Evolutionary conservation across 2,888 invertebrate species (phyloP).

Genomic region (Nebria salina): DNA sequence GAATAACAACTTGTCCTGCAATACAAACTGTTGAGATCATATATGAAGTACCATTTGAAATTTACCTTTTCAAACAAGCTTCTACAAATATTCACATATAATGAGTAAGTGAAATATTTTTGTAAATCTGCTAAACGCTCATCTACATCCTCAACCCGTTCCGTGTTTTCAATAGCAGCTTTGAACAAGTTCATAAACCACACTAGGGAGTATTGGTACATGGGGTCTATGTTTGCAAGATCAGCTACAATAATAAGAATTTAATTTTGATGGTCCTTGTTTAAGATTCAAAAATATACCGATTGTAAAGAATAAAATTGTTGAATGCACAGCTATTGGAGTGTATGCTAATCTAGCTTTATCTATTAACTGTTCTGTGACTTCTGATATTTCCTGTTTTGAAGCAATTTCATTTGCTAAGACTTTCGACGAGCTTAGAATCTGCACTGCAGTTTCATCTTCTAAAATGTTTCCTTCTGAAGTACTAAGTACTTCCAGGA

Average conservation of each 20-base stretch:
- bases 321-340: conserved; percentile 90
- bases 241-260: conserved; percentile 68
- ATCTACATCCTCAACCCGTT: conserved; percentile 82
- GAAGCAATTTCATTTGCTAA: conserved; percentile 90
- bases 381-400: conserved; percentile 89
- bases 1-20: conserved; percentile 88
- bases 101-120: conserved; percentile 85
- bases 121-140: conserved; percentile 79
- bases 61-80: conserved; percentile 91
- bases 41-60: background rate
- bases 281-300: conserved; percentile 64
- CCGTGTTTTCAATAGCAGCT: conserved; percentile 86
- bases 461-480: conserved; percentile 85
- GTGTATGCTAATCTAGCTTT: conserved; percentile 84
- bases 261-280: conserved; percentile 35
- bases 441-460: conserved; percentile 89
- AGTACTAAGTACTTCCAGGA: conserved; percentile 78
- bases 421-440: conserved; percentile 89
- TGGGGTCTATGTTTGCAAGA: conserved; percentile 91
- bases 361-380: conserved; percentile 91
- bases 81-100: conserved; percentile 91
- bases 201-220: conserved; percentile 95
- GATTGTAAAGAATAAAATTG: conserved; percentile 90
- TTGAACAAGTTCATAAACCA: conserved; percentile 95
- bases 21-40: conserved; percentile 40